Evolutionary conservation across 2,797 vertebrate genomes (phyloP).

Genomic region (Centropyge bicolor): DNA sequence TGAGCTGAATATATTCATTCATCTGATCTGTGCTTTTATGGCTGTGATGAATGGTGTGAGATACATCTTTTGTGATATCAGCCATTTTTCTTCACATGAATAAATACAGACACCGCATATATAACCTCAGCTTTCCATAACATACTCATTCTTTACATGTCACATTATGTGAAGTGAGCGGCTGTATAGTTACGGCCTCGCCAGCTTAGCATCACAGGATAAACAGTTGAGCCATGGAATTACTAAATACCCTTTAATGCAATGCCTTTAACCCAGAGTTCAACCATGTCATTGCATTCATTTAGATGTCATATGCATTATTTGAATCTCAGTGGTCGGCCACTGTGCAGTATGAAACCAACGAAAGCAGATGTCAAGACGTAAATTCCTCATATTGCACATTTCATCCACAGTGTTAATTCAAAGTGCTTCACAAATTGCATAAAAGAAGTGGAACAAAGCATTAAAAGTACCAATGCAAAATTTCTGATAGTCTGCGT

Average conservation of each 20-base stretch:
- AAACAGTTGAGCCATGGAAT: conserved; percentile 14
- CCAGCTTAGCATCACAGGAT: conserved; percentile 22
- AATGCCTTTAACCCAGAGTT: conserved; percentile 13
- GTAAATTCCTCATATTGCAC: background rate
- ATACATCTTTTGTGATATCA: background rate
- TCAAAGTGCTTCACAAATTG: background rate
- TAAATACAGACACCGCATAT: conserved; percentile 1
- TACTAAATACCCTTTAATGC: conserved; percentile 4
- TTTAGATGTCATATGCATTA: background rate
- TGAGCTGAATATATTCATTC: conserved; percentile 16
- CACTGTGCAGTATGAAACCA: background rate
- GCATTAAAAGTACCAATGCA: background rate
- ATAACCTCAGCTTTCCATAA: background rate
- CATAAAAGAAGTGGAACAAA: background rate
- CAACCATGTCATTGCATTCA: conserved; percentile 18
- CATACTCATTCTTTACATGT: background rate
- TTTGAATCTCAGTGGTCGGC: background rate
- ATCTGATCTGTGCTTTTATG: background rate
- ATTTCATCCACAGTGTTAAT: background rate
- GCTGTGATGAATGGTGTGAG: background rate
- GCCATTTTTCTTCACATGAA: background rate
- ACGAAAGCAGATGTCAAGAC: background rate
- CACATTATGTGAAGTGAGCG: background rate
- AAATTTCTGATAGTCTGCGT: background rate
- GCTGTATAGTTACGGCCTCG: background rate